These are phyloP conservation scores for Stomorhina lunata DNA, from an alignment of 2,888 invertebrate genomes.

Conservation along the genomic window DNA sequence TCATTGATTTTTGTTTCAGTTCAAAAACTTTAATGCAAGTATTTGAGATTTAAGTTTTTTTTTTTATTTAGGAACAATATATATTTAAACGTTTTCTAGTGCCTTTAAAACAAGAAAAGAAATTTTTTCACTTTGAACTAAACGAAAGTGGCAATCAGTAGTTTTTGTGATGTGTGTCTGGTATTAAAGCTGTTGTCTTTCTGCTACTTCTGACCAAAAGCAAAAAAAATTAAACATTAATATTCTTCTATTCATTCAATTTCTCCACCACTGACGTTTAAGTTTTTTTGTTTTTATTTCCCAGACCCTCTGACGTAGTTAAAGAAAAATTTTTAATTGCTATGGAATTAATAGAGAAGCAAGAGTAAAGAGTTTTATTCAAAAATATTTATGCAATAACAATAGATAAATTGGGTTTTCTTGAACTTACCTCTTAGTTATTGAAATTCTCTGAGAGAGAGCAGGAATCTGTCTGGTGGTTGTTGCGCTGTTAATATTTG, in stretches of 20 bases:
- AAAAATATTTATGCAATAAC: background rate
- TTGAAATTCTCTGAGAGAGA: conserved; percentile 8
- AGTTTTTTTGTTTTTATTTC: background rate
- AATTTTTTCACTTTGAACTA: conserved; percentile 1
- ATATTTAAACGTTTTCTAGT: background rate
- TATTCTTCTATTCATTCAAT: conserved; percentile 2
- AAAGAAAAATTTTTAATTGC: conserved; percentile 7
- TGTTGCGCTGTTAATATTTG: background rate
- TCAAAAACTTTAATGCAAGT: conserved; percentile 27
- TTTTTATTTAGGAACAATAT: conserved; percentile 38
- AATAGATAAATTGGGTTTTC: background rate
- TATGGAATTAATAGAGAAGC: conserved; percentile 17
- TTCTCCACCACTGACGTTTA: conserved; percentile 23
- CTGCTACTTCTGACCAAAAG: conserved; percentile 7
- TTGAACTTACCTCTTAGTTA: conserved; percentile 10
- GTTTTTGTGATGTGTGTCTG: conserved; percentile 1
- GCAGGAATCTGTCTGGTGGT: conserved; percentile 8
- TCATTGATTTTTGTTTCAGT: conserved; percentile 24
- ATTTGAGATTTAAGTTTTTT: conserved; percentile 8
- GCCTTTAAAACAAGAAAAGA: background rate
- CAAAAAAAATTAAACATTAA: background rate
- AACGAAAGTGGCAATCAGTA: conserved; percentile 15
- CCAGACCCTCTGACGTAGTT: background rate
- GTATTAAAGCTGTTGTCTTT: conserved; percentile 19
- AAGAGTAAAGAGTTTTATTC: background rate